phyloP scores from a whole-genome alignment of 2,888 invertebrate species.

The Torymus texanus region DNA sequence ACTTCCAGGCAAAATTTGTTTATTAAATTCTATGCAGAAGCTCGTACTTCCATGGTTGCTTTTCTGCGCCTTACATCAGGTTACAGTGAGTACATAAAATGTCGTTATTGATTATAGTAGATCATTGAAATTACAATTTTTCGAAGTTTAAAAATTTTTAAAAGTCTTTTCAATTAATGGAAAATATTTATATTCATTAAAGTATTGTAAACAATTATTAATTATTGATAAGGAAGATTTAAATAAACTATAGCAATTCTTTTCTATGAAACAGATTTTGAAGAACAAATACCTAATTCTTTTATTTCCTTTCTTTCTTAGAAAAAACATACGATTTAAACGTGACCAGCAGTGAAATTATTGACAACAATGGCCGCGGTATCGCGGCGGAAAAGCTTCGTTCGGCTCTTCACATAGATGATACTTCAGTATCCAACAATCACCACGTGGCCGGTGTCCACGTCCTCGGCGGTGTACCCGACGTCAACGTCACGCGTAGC shows the following conservation, averaged over 20 bases:
- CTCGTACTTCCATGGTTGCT: constrained; percentile 84
- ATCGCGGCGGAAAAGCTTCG: constrained; percentile 93
- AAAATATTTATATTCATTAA: no score
- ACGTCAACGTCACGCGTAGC: constrained; percentile 94
- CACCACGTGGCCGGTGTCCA: constrained; percentile 94
- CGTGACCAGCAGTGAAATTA: constrained; percentile 88
- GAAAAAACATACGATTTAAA: constrained; percentile 89
- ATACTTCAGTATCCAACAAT: constrained; percentile 89
- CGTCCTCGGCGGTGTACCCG: constrained; percentile 92
- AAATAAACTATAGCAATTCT: no score
- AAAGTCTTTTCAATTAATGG: no score
- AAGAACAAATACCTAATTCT: no score
- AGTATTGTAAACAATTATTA: no score
- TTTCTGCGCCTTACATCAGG: constrained; percentile 88
- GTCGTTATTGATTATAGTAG: neutral
- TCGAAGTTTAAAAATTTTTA: no score
- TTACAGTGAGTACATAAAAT: constrained; percentile 76
- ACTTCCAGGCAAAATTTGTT: constrained; percentile 88
- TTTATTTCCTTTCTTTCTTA: constrained; percentile 56
- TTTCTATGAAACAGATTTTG: no score
- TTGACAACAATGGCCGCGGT: constrained; percentile 96
- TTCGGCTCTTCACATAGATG: constrained; percentile 90
- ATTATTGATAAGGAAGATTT: no score
- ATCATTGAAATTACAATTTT: no score
- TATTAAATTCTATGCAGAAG: constrained; percentile 86